Evolutionary conservation across 1,140 invertebrate genomes (phyloP).

Genomic region (honey bee (Apis mellifera)): Amel_HAv3.1 CM009932.2:12571001-12571500

Average conservation of each 20-base stretch:
- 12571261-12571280: background rate
- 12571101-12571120: background rate
- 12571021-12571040: background rate
- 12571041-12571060: background rate
- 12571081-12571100: background rate
- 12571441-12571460: conserved; percentile 61
- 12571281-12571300: too few species aligned
- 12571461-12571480: conserved; percentile 59
- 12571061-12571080: background rate
- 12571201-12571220: background rate
- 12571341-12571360: background rate
- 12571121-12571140: background rate
- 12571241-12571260: too few species aligned
- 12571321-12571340: conserved; percentile 32
- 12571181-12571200: conserved; percentile 22
- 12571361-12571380: conserved; percentile 45
- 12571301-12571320: background rate
- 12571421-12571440: conserved; percentile 46
- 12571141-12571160: conserved; percentile 1
- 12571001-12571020: background rate
- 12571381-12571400: conserved; percentile 58
- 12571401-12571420: conserved; percentile 29
- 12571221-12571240: background rate
- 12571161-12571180: conserved; percentile 32
- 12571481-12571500: conserved; percentile 65